Conservation (phyloP, 2,797 vertebrate genomes). For the Sebastes oblongus region DNA sequence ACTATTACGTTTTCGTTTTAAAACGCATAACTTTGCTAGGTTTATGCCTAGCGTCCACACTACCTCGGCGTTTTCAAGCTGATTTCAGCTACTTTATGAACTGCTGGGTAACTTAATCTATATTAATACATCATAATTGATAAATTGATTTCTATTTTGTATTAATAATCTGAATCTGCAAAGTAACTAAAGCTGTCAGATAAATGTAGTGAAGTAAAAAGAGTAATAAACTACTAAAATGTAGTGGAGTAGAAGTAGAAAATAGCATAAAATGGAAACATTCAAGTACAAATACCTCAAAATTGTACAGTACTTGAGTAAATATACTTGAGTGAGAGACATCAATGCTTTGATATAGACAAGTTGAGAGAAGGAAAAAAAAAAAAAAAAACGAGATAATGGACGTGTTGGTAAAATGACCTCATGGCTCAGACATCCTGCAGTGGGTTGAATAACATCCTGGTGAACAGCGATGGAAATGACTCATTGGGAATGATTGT, state of each 20-base stretch:
- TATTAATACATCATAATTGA: too few species aligned
- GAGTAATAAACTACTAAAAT: background rate
- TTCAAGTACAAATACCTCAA: background rate
- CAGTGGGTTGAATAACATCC: slow-evolving; percentile 54
- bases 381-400: background rate
- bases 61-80: background rate
- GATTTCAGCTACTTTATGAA: background rate
- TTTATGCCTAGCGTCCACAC: too few species aligned
- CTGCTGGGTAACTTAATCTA: background rate
- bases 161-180: background rate
- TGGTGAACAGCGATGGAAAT: slow-evolving; percentile 40
- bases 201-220: background rate
- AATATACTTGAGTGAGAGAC: background rate
- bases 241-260: background rate
- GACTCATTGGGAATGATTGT: slow-evolving; percentile 37
- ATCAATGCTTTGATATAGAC: background rate
- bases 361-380: background rate
- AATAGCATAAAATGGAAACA: background rate
- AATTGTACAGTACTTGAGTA: background rate
- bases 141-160: too few species aligned
- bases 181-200: background rate
- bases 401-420: slow-evolving; percentile 22
- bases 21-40: too few species aligned
- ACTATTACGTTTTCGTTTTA: too few species aligned
- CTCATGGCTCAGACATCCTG: slow-evolving; percentile 52